Evolutionary conservation across 1,140 invertebrate species (phyloP).

Genomic region (Aphis craccivora): DNA sequence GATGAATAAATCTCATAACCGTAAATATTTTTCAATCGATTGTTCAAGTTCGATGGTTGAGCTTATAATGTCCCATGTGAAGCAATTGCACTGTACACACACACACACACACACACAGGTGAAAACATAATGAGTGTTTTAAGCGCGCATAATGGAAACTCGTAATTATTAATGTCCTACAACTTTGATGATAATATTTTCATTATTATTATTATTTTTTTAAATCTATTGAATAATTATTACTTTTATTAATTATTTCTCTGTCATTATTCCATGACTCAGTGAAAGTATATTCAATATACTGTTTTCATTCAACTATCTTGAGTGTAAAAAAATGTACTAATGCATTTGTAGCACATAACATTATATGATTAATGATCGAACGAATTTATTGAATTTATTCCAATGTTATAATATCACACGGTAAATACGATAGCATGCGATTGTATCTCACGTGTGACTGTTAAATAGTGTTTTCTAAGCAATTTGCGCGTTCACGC

Average conservation of each 20-base stretch:
- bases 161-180: constrained; percentile 5
- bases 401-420: neutral
- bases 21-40: neutral
- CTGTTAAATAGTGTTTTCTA: neutral
- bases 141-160: constrained; percentile 18
- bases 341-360: neutral
- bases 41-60: neutral
- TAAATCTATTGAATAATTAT: constrained; percentile 4
- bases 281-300: constrained; percentile 38
- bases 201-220: neutral
- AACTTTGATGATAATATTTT: neutral
- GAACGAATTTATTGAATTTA: neutral
- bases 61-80: neutral
- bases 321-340: neutral
- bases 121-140: neutral
- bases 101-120: neutral
- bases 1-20: neutral
- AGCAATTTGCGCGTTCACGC: neutral
- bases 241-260: neutral
- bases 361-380: neutral
- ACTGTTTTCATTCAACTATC: neutral
- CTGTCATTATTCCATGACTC: neutral
- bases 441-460: neutral
- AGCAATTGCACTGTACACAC: neutral
- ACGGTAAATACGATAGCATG: neutral